Conservation (phyloP, 2,888 invertebrate genomes). For the Drosophila stalkeri region DNA sequence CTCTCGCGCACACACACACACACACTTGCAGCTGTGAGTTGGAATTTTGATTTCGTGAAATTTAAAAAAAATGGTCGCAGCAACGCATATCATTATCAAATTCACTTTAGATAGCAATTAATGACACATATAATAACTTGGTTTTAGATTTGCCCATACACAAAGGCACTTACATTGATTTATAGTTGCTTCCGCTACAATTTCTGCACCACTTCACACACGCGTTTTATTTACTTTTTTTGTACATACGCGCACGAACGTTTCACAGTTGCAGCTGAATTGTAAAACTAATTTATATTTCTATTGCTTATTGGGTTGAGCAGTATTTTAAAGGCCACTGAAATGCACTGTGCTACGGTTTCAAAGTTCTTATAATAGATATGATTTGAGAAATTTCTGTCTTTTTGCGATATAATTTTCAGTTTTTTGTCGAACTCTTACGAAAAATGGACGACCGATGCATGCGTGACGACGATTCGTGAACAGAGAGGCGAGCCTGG, state of each 20-base stretch:
- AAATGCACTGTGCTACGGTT: conserved; percentile 67
- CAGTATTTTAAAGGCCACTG: conserved; percentile 77
- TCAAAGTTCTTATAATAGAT: conserved; percentile 31
- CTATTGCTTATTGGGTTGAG: conserved; percentile 72
- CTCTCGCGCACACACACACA: conserved; percentile 46
- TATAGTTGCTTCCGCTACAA: conserved; percentile 35
- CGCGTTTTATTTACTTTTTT: conserved; percentile 76
- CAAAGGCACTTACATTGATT: conserved; percentile 65
- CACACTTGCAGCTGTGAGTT: conserved; percentile 69
- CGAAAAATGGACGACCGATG: conserved; percentile 76
- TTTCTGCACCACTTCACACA: conserved; percentile 78
- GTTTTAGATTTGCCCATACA: conserved; percentile 14
- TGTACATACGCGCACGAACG: conserved; percentile 63
- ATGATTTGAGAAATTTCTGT: conserved; percentile 40
- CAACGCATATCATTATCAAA: conserved; percentile 72
- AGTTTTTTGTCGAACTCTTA: conserved; percentile 68
- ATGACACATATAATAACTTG: conserved; percentile 21
- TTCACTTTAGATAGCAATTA: conserved; percentile 43
- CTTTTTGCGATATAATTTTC: conserved; percentile 62
- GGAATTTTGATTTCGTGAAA: conserved; percentile 79
- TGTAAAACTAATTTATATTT: conserved; percentile 52
- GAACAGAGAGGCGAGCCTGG: conserved; percentile 47
- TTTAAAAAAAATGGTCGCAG: conserved; percentile 79
- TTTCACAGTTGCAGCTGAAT: conserved; percentile 34
- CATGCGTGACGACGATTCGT: conserved; percentile 66